phyloP scores from a whole-genome alignment of 2,888 invertebrate genomes.

The Trichogramma dendrolimi region DNA sequence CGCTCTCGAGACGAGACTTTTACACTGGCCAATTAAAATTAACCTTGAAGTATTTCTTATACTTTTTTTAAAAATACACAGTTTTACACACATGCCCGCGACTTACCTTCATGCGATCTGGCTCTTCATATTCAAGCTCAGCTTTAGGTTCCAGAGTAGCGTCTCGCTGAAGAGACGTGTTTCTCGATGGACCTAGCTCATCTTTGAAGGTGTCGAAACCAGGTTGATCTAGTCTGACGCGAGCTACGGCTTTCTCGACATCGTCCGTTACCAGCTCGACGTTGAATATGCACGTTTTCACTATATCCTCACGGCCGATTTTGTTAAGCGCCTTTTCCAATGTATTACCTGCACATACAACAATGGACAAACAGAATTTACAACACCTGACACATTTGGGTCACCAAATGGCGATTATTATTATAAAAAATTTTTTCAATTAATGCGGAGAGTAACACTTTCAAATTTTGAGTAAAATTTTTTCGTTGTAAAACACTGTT shows the following conservation, averaged over 20 bases:
- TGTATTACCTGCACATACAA: slow-evolving; percentile 60
- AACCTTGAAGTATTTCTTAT: slow-evolving; percentile 20
- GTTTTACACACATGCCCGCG: not conserved
- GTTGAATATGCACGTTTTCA: slow-evolving; percentile 69
- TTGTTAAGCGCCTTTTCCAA: slow-evolving; percentile 72
- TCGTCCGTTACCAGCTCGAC: slow-evolving; percentile 76
- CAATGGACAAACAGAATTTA: not conserved
- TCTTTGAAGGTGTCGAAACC: slow-evolving; percentile 66
- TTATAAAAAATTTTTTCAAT: no score
- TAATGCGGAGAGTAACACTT: not conserved
- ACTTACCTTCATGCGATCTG: slow-evolving; percentile 66
- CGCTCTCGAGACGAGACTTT: slow-evolving; percentile 9
- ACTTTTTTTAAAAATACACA: slow-evolving; percentile 6
- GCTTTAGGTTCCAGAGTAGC: slow-evolving; percentile 57
- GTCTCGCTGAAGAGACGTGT: slow-evolving; percentile 67
- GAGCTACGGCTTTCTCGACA: slow-evolving; percentile 57
- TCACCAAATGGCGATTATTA: no score
- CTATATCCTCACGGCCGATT: slow-evolving; percentile 78
- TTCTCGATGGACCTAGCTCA: slow-evolving; percentile 69
- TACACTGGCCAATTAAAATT: slow-evolving; percentile 15
- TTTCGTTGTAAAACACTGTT: slow-evolving; percentile 30
- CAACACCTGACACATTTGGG: no score
- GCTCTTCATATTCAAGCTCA: slow-evolving; percentile 59
- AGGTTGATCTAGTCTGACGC: slow-evolving; percentile 55
- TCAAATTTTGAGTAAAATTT: slow-evolving; percentile 33